Evolutionary conservation across 2,113 vertebrate species (phyloP).

Genomic region (Paraplagusia blochii): DNA sequence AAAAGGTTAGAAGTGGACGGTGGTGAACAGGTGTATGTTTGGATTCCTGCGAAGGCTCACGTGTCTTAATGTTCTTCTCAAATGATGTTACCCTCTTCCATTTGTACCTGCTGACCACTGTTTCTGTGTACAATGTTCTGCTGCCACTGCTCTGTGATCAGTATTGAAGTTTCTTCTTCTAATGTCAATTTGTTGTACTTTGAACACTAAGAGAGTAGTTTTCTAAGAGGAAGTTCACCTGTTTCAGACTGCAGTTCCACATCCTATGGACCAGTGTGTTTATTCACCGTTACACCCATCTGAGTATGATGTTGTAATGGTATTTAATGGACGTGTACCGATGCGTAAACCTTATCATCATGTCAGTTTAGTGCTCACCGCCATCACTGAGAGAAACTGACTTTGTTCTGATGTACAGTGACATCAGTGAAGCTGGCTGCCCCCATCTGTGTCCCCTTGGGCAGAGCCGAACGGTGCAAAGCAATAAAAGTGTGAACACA

Average conservation of each 20-base stretch:
- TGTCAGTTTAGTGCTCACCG: background rate
- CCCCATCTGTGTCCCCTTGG: slow-evolving; percentile 69
- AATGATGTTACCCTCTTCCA: background rate
- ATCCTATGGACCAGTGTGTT: no score
- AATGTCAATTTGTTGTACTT: background rate
- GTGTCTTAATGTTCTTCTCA: background rate
- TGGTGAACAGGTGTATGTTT: slow-evolving; percentile 5
- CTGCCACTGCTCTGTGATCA: background rate
- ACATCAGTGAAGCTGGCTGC: slow-evolving; percentile 47
- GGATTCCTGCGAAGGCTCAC: background rate
- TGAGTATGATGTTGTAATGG: background rate
- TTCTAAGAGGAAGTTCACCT: background rate
- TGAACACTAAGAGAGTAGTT: background rate
- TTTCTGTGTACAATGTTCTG: background rate
- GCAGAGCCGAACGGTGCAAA: slow-evolving; percentile 74
- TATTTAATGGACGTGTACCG: background rate
- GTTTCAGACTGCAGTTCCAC: background rate
- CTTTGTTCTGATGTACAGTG: slow-evolving; percentile 32
- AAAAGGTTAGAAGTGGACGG: slow-evolving; percentile 31
- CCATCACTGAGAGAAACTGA: background rate
- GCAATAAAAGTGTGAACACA: slow-evolving; percentile 83
- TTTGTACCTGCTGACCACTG: background rate
- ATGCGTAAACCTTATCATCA: slow-evolving; percentile 1
- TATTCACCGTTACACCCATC: background rate
- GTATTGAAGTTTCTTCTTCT: background rate